Percentiles rank a stretch among this genome's conserved stretches.
phyloP scores from a whole-genome alignment of 2,888 invertebrate genomes.

The Hirtodrosophila alboralis region DNA sequence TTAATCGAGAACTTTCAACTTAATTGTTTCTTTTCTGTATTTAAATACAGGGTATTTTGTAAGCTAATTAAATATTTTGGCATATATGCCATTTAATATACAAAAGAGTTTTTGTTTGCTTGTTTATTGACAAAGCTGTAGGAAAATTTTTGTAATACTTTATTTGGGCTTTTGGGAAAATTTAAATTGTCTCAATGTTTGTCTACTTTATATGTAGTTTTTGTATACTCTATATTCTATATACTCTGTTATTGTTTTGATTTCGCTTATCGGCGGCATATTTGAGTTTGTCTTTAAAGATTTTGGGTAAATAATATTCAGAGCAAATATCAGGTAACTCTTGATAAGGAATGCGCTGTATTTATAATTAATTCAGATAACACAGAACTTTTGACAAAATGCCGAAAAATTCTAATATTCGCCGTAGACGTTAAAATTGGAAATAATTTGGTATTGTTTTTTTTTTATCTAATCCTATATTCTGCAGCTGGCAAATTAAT shows the following conservation, averaged over 20 bases:
- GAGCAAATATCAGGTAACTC: slow-evolving; percentile 56
- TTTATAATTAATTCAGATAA: slow-evolving; percentile 47
- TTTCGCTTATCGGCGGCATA: slow-evolving; percentile 62
- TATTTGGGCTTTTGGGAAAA: slow-evolving; percentile 33
- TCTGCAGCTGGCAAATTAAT: not conserved
- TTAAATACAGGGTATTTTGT: slow-evolving; percentile 23
- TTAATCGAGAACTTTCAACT: no score
- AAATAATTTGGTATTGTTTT: no score
- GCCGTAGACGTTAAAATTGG: not conserved
- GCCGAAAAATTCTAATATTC: not conserved
- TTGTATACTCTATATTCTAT: not conserved
- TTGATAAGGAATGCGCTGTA: slow-evolving; percentile 51
- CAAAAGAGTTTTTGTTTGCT: slow-evolving; percentile 17
- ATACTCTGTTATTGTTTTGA: slow-evolving; percentile 10
- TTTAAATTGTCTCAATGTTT: slow-evolving; percentile 27
- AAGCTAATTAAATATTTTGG: slow-evolving; percentile 11
- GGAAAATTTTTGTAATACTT: slow-evolving; percentile 47
- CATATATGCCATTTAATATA: slow-evolving; percentile 17
- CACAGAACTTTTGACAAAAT: slow-evolving; percentile 1
- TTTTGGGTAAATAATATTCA: slow-evolving; percentile 47
- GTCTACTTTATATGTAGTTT: not conserved
- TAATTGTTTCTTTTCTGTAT: not conserved
- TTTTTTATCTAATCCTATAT: no score
- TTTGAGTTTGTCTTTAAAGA: slow-evolving; percentile 46
- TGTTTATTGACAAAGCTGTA: slow-evolving; percentile 35